Conservation (phyloP, 2,888 invertebrate species). For the Volucella bombylans region DNA sequence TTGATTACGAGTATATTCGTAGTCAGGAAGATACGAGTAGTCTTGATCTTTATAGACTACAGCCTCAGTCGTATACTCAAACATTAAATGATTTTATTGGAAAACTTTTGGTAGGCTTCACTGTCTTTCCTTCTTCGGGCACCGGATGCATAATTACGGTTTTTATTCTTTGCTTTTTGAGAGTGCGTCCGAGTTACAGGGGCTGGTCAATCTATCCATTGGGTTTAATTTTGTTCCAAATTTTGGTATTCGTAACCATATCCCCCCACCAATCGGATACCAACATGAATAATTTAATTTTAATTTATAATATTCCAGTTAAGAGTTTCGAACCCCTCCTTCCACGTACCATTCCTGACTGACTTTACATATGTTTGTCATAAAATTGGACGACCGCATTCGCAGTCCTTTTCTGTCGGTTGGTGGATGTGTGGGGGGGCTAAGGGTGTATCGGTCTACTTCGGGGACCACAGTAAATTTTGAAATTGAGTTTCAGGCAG, state of each 20-base stretch:
- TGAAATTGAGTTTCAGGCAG: constrained; percentile 52
- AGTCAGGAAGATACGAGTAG: constrained; percentile 27
- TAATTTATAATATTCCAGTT: constrained; percentile 62
- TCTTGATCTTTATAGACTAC: constrained; percentile 41
- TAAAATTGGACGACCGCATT: constrained; percentile 20
- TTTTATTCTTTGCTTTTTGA: constrained; percentile 12
- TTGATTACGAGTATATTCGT: constrained; percentile 29
- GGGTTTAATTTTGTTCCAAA: constrained; percentile 3
- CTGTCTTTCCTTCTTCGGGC: neutral
- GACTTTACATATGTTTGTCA: constrained; percentile 15
- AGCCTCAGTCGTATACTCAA: neutral
- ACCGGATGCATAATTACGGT: constrained; percentile 7
- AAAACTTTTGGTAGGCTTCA: constrained; percentile 54
- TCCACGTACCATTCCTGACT: constrained; percentile 12
- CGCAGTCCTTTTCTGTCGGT: too few relatives aligned
- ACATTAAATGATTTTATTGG: constrained; percentile 69
- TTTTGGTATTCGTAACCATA: neutral
- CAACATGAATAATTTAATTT: constrained; percentile 69
- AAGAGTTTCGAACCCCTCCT: too few relatives aligned
- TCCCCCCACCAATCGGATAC: constrained; percentile 25
- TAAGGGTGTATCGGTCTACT: neutral
- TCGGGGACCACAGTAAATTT: constrained; percentile 20
- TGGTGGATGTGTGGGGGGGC: too few relatives aligned
- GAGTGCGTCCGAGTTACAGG: neutral
- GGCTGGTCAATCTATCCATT: too few relatives aligned